Base-by-base conservation (phyloP, 2,888 invertebrate species). In the Eristalis pertinax region DNA sequence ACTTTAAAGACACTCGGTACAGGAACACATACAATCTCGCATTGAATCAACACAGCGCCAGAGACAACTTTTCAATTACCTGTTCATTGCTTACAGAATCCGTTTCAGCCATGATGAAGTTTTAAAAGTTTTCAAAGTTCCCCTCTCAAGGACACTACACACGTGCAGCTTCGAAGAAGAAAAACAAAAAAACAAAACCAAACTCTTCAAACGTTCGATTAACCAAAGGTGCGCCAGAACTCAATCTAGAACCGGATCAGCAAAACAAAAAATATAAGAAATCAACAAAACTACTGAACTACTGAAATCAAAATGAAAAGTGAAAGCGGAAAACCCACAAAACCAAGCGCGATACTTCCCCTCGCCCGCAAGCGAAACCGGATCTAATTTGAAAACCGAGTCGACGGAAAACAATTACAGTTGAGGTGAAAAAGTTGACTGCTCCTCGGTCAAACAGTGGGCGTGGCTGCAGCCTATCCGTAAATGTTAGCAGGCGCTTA, bases 321-420 rank as follows among this genome's bases (percentile, higher is more conserved):
- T 72, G 65, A 81, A 75, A 75, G 70, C 65, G 24, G 69, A 41
- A 74, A 82, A 78, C 62, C 58, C 15, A 38, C 35, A 68, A 62
- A 74, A 80, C 38, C 29, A 38, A 56, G 68, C 69, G 19, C 50
- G 8, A 19, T 13, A 13, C 38, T 13, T 19, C 19, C n/a, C 19
- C 19, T 19, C 50, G 19, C 5, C 2, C 50, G 50, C 19, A 8
- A 10, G 0, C 32, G 63, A 64, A 50, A 69, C 35, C 22, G 13
- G 24, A n/a, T 67, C 15, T 29, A 50, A 22, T 56, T 8, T 72
- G 41, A 81, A 32, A 76, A 56, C 50, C 67, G 29, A 80, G 76
- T 76, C 67, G 85, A 65, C 74, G 77, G 60, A 70, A 83, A 86
- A 86, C 85, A 86, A 86, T 83, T 83, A 50, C n/a, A 82, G 68